Conservation (phyloP, 2,113 vertebrate genomes). For the Garra rufa region DNA sequence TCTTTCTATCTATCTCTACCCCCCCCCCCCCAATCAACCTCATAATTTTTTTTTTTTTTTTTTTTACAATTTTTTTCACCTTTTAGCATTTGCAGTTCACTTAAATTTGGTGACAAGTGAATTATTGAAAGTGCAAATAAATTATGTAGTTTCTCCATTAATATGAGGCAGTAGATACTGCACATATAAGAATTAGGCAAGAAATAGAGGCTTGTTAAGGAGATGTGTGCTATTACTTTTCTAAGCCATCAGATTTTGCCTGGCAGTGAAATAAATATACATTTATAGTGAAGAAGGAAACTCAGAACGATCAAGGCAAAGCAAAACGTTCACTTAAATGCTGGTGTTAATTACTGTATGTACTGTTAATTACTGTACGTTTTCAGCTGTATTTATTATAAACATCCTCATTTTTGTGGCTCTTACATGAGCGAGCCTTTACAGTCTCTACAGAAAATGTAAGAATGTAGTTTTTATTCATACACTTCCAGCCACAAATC, state of each 20-base stretch:
- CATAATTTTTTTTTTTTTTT: too few species aligned
- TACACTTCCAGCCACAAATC: constrained; percentile 14
- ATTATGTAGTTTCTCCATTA: neutral
- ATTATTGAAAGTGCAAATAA: neutral
- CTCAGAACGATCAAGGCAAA: too few species aligned
- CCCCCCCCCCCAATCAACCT: too few species aligned
- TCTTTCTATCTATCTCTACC: too few species aligned
- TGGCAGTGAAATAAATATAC: neutral
- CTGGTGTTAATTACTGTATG: neutral
- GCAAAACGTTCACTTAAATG: neutral
- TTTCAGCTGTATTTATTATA: neutral
- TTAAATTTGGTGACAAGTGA: neutral
- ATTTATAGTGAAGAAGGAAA: neutral
- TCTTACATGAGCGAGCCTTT: neutral
- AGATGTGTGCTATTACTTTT: neutral
- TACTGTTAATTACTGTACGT: neutral
- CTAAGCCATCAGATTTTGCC: neutral
- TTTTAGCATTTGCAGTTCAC: neutral
- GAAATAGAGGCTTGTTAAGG: neutral
- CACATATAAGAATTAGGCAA: neutral
- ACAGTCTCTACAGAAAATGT: neutral
- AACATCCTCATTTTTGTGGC: neutral
- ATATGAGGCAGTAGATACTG: neutral
- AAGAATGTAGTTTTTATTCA: neutral
- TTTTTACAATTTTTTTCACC: neutral